Evolutionary conservation across 2,113 vertebrate genomes (phyloP).

Genomic region (Lethenteron reissneri): DNA sequence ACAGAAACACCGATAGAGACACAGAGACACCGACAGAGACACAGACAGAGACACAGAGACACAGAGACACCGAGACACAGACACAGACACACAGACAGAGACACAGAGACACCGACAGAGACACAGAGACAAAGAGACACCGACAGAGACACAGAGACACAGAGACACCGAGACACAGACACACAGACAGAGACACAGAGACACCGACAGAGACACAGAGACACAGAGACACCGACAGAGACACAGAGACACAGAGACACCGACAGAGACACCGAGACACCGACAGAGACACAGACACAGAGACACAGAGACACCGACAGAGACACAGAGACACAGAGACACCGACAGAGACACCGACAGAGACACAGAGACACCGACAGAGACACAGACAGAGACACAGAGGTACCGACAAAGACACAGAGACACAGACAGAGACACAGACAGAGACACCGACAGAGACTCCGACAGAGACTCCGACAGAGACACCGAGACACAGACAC

Average conservation of each 20-base stretch:
- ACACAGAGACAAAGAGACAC: too few relatives aligned
- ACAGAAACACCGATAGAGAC: too few relatives aligned
- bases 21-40: too few relatives aligned
- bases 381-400: neutral
- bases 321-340: neutral
- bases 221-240: neutral
- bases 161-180: neutral
- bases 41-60: too few relatives aligned
- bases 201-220: neutral
- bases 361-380: neutral
- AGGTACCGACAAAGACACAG: too few relatives aligned
- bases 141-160: neutral
- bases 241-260: neutral
- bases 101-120: too few relatives aligned
- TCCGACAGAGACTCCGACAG: neutral
- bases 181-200: neutral
- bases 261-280: neutral
- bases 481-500: neutral
- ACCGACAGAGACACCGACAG: neutral
- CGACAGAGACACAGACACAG: neutral
- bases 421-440: too few relatives aligned
- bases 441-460: too few relatives aligned
- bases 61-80: too few relatives aligned
- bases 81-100: too few relatives aligned
- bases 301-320: neutral